Evolutionary conservation across 2,113 vertebrate species (phyloP).

Genomic region (Catagonus wagneri): DNA sequence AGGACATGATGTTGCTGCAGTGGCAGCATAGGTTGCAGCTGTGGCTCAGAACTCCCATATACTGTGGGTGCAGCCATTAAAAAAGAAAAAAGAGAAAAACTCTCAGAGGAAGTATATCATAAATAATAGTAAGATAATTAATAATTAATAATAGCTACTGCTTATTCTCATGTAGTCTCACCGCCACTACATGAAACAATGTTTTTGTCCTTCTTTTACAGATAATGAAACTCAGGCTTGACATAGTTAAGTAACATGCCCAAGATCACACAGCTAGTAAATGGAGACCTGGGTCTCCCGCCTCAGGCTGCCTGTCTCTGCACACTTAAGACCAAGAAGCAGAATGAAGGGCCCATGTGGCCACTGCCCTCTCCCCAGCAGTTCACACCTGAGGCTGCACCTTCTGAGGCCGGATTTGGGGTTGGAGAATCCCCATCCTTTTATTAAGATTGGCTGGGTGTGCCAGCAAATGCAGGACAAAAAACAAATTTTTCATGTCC

Average conservation of each 20-base stretch:
- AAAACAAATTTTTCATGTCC: not conserved
- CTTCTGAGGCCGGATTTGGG: not conserved
- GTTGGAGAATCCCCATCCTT: not conserved
- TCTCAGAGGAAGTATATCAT: not conserved
- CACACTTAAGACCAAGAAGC: not conserved
- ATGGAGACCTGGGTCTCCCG: not conserved
- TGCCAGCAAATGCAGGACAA: not conserved
- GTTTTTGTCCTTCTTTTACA: not conserved
- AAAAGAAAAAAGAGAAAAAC: no score
- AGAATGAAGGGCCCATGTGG: not conserved
- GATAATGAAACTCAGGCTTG: not conserved
- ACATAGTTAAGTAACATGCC: not conserved
- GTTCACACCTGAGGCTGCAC: not conserved
- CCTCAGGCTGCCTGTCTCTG: not conserved
- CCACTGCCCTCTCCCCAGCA: not conserved
- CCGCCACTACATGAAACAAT: not conserved
- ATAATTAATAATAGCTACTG: conserved; percentile 3
- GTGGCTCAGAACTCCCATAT: no score
- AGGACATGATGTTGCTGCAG: no score
- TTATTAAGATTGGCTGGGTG: not conserved
- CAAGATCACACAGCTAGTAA: not conserved
- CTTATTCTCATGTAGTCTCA: conserved; percentile 42
- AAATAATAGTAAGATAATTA: not conserved
- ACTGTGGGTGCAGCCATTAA: no score
- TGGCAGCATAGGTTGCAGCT: no score